A percentile compares a stretch with the other conserved stretches of the same genome.
Conservation (phyloP, 2,113 vertebrate genomes). For the Uria lomvia region DNA sequence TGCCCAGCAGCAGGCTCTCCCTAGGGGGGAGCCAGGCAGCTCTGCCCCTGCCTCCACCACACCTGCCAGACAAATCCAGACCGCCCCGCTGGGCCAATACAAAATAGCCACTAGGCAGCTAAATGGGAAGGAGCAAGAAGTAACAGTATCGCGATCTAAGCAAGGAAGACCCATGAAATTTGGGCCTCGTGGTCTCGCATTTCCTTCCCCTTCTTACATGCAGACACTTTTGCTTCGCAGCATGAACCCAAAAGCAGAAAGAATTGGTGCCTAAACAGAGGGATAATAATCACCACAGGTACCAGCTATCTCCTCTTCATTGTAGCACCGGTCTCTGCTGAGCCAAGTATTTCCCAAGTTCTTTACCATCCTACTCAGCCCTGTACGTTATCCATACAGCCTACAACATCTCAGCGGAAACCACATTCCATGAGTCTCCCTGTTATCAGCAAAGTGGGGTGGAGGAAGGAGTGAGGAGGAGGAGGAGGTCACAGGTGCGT, state of each 20-base stretch:
- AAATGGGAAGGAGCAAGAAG: neutral
- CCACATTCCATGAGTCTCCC: neutral
- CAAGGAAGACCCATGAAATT: neutral
- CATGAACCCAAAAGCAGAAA: neutral
- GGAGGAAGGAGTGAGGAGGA: neutral
- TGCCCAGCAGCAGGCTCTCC: neutral
- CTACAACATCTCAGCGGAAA: neutral
- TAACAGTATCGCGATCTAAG: neutral
- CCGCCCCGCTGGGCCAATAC: accelerated
- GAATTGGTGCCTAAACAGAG: neutral
- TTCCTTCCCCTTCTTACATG: neutral
- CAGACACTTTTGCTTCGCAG: neutral
- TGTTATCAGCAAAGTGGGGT: neutral
- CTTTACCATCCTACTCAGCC: neutral
- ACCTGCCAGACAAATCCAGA: neutral
- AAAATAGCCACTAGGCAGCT: neutral
- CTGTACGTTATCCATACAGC: neutral
- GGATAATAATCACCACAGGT: neutral
- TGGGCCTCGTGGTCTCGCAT: neutral
- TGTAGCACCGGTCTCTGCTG: accelerated
- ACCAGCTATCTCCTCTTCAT: neutral
- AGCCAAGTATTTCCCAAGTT: neutral
- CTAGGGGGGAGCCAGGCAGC: accelerated
- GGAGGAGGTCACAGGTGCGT: neutral
- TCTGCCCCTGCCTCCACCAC: neutral